These are phyloP conservation scores for Drosophila engyochracea DNA, from an alignment of 2,888 invertebrate genomes.

Conservation along the genomic window DNA sequence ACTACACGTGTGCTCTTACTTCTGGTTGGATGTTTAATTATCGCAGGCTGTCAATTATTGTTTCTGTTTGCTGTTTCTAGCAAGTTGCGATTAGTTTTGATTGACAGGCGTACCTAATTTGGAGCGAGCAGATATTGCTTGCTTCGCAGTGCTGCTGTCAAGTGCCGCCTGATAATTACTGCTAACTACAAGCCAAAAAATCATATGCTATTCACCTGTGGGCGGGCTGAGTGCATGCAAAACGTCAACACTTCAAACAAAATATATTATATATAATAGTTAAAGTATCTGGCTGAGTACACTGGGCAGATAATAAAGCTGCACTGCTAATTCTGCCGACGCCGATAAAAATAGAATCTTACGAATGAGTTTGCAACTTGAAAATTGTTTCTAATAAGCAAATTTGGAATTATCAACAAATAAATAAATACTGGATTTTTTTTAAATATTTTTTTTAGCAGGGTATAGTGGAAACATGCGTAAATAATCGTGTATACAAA, in stretches of 20 bases:
- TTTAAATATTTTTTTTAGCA: conserved; percentile 1
- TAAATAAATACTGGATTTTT: conserved; percentile 31
- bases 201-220: conserved; percentile 22
- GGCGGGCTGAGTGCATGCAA: conserved; percentile 60
- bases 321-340: conserved; percentile 46
- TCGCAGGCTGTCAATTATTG: conserved; percentile 25
- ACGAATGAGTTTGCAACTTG: conserved; percentile 55
- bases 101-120: conserved; percentile 68
- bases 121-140: conserved; percentile 16
- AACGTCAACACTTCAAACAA: conserved; percentile 29
- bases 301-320: conserved; percentile 28
- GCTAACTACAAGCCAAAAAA: conserved; percentile 53
- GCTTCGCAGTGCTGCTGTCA: conserved; percentile 43
- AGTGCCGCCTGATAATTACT: conserved; percentile 56
- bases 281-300: conserved; percentile 35
- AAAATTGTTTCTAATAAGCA: conserved; percentile 61
- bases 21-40: conserved; percentile 6
- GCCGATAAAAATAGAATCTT: conserved; percentile 64
- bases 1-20: neutral
- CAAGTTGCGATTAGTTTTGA: conserved; percentile 52
- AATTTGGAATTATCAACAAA: conserved; percentile 69
- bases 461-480: conserved; percentile 40
- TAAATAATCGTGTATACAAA: conserved; percentile 47
- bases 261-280: conserved; percentile 24
- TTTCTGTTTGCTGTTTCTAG: conserved; percentile 25